A percentile compares a stretch with the other conserved stretches of the same genome.
phyloP scores from a whole-genome alignment of 2,797 vertebrate genomes.

The Tapera naevia region DNA sequence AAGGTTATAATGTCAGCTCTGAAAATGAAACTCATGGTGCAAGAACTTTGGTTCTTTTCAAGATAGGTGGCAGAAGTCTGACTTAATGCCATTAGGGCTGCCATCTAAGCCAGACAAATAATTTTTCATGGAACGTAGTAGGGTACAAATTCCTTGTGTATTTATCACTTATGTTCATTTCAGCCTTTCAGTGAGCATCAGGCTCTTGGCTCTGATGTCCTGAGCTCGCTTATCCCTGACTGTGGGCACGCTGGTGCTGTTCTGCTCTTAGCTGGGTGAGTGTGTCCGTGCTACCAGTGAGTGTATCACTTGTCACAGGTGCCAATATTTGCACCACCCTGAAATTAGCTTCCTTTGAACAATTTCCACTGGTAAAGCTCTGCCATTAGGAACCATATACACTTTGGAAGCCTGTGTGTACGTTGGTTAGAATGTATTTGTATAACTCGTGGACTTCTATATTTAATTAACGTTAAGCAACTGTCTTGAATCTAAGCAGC shows the following conservation, averaged over 20 bases:
- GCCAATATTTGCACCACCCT: not conserved
- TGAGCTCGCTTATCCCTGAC: not conserved
- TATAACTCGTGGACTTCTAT: not conserved
- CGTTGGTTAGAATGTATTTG: not conserved
- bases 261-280: not conserved
- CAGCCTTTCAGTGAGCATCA: not conserved
- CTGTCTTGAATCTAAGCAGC: conserved; percentile 29
- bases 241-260: not conserved
- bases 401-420: not conserved
- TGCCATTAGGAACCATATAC: not conserved
- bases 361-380: not conserved
- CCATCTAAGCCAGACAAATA: not conserved
- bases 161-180: not conserved
- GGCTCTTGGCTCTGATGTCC: not conserved
- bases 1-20: not conserved
- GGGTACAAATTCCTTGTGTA: not conserved
- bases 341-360: not conserved
- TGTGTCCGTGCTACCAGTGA: not conserved
- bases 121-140: not conserved
- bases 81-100: not conserved
- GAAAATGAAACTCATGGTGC: not conserved
- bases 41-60: not conserved
- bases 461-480: conserved; percentile 29
- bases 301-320: not conserved
- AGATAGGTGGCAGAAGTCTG: not conserved